A percentile compares a stretch with the other conserved stretches of the same genome.
Conservation (phyloP, 2,797 vertebrate genomes). For the Lacerta viridis region DNA sequence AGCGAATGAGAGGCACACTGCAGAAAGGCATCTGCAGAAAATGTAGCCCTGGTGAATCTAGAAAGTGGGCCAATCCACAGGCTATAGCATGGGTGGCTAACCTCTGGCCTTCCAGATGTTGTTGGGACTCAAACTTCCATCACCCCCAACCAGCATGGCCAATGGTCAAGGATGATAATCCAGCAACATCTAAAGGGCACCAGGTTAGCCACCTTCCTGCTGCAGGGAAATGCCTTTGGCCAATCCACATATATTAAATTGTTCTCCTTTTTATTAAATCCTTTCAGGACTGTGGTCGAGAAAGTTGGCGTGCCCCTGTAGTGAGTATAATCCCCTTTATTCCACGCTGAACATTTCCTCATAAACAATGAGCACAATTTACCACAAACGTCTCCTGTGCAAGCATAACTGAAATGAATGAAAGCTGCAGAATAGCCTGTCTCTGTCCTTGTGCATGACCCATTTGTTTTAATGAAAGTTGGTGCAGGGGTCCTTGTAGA, state of each 20-base stretch:
- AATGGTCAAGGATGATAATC: no score
- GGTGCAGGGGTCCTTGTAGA: neutral
- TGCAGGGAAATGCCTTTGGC: neutral
- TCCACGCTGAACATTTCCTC: neutral
- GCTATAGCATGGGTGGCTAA: no score
- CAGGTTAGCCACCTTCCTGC: no score
- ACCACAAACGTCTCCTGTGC: neutral
- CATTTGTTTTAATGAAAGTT: neutral
- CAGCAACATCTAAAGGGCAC: no score
- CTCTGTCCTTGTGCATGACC: neutral
- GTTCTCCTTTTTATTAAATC: conserved; percentile 50
- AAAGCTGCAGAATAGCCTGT: neutral
- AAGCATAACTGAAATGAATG: neutral
- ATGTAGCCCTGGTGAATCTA: neutral
- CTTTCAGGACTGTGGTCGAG: conserved; percentile 81
- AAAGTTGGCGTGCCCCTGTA: conserved; percentile 75
- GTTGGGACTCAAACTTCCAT: no score
- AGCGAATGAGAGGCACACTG: neutral
- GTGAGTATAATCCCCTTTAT: conserved; percentile 72
- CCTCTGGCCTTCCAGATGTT: no score
- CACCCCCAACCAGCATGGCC: no score
- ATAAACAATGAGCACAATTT: neutral
- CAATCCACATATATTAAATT: neutral
- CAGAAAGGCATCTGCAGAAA: neutral
- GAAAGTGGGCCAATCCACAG: neutral